phyloP scores from a whole-genome alignment of 2,797 vertebrate species.

The Streptopelia turtur region DNA sequence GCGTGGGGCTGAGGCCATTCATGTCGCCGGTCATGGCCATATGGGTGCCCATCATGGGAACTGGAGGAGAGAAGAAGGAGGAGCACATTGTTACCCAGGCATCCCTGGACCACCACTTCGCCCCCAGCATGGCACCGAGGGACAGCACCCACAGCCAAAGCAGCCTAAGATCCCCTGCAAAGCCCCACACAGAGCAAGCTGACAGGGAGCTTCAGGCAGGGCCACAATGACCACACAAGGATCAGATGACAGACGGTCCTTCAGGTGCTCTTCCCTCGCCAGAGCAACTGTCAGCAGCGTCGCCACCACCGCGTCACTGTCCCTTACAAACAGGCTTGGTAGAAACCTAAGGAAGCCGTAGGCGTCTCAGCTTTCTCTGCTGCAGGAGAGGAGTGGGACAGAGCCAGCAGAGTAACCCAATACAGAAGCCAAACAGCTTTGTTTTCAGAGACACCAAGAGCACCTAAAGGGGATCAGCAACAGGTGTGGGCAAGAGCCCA shows the following conservation, averaged over 20 bases:
- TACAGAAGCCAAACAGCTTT: constrained; percentile 59
- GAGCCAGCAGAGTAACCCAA: constrained; percentile 48
- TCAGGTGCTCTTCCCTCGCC: neutral
- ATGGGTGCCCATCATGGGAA: constrained; percentile 97
- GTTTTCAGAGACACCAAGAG: constrained; percentile 39
- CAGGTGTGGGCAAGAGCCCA: constrained; percentile 60
- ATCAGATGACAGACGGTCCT: neutral
- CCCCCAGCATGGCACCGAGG: neutral
- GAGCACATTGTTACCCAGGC: constrained; percentile 60
- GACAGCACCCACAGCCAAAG: neutral
- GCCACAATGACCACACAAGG: neutral
- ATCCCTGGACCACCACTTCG: accelerated
- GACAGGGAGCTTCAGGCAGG: neutral
- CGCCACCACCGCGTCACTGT: accelerated
- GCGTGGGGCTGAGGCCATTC: constrained; percentile 96
- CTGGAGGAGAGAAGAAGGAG: constrained; percentile 82
- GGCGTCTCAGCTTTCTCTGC: neutral
- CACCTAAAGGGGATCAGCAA: constrained; percentile 15
- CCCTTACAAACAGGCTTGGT: neutral
- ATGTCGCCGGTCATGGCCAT: constrained; percentile 96
- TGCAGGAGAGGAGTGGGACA: neutral
- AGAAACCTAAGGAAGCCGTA: neutral
- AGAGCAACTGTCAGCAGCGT: neutral
- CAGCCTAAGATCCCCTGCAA: neutral
- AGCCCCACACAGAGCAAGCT: accelerated